A percentile compares a stretch with the other conserved stretches of the same genome.
These are phyloP conservation scores for Sardina pilchardus DNA, from an alignment of 2,113 vertebrate species.

Conservation along the genomic window DNA sequence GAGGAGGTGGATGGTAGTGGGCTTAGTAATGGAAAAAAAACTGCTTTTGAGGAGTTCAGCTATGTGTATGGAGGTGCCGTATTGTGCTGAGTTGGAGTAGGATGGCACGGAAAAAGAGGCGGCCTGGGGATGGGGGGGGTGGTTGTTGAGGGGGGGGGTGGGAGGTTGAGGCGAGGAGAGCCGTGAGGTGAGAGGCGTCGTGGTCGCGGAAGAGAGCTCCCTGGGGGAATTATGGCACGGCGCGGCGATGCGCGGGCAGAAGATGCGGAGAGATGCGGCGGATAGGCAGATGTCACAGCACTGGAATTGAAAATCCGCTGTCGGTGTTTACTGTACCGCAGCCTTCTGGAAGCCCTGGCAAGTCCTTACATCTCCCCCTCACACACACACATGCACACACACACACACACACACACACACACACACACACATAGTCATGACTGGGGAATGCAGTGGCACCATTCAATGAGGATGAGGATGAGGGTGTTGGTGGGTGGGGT, in stretches of 20 bases:
- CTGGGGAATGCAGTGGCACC: slow-evolving; percentile 27
- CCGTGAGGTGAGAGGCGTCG: slow-evolving; percentile 45
- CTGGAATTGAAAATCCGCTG: slow-evolving; percentile 50
- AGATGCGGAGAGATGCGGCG: slow-evolving; percentile 42
- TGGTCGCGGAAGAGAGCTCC: slow-evolving; percentile 24
- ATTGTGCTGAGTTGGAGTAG: slow-evolving; percentile 24
- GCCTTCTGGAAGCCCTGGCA: background rate
- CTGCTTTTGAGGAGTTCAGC: slow-evolving; percentile 13
- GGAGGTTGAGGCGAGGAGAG: background rate
- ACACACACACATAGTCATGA: background rate
- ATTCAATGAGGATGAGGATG: slow-evolving; percentile 16
- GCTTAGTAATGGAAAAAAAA: background rate
- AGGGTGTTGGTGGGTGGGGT: slow-evolving; percentile 16
- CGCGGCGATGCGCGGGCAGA: background rate
- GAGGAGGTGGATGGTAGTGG: slow-evolving; percentile 39
- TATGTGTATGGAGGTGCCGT: slow-evolving; percentile 6
- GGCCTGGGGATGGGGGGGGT: background rate
- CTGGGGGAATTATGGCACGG: slow-evolving; percentile 51
- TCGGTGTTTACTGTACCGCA: slow-evolving; percentile 57
- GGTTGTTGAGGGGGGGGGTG: too few relatives aligned
- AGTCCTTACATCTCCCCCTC: background rate
- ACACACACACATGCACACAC: background rate
- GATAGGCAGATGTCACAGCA: slow-evolving; percentile 52
- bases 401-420: slow-evolving; percentile 9
- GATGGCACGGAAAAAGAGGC: background rate